Base-by-base conservation (phyloP, 2,797 vertebrate species). In the Echeneis naucrates region DNA sequence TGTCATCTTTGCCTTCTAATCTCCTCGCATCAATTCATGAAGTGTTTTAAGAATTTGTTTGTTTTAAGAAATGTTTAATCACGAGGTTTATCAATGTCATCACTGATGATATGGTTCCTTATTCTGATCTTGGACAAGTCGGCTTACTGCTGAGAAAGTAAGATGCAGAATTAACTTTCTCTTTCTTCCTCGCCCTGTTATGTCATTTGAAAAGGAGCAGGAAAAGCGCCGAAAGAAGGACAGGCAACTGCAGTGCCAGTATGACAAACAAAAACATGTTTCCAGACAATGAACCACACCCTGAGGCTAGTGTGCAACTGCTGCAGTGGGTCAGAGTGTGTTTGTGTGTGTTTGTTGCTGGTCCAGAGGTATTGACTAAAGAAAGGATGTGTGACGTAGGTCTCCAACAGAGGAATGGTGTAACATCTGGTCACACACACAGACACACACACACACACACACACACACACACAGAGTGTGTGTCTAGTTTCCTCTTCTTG, bases 351-450 rank as follows among this genome's bases (percentile, higher is more conserved):
- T 27, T n/a, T 30, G 30, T 30, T 30, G 30, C 6, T 3, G 4
- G 51, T 35, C 2, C 23, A 12, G 38, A n/a, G 48, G 37, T 55
- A 38, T 40, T 72, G 61, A 73, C 69, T 55, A 67, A 78, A 66
- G 70, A 83, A 65, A 73, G 82, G 88, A 92, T 77, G 75, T 85
- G 72, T 86, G 87, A 81, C 44, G 64, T 56, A 19, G 47, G 56
- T 47, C 48, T n/a, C 56, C 38, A 53, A 64, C 70, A 75, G 62
- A 81, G 69, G n/a, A 59, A 65, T 68, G 81, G 61, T 6, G 48
- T 58, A 83, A 87, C 26, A 37, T 47, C 21, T 54, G 9, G 23
- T 27, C 40, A 75, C 55, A 60, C 14, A 27, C 60, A 77, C 47
- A 61, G 53, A 75, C 75, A 19, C 17, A 44, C 45, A 45, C 42